Evolutionary conservation across 2,113 vertebrate genomes (phyloP).

Genomic region (Bothrops jararaca): DNA sequence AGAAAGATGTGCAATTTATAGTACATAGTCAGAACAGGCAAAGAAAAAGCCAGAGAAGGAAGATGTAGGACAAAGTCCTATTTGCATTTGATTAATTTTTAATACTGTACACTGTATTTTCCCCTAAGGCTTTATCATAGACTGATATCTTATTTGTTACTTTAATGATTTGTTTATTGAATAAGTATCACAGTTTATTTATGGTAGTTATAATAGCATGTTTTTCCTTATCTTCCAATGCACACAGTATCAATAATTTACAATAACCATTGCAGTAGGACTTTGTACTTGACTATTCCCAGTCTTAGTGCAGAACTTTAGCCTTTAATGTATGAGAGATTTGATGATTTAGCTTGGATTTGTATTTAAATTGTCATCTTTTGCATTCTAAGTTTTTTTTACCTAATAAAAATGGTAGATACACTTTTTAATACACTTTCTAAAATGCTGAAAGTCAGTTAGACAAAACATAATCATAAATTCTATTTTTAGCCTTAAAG

Average conservation of each 20-base stretch:
- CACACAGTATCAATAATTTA: not conserved
- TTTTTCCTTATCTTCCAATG: not conserved
- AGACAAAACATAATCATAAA: not conserved
- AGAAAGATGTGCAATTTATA: not conserved
- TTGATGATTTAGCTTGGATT: not conserved
- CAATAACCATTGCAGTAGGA: not conserved
- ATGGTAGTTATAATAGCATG: not conserved
- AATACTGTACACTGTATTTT: not conserved
- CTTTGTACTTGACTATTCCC: not conserved
- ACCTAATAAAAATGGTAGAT: not conserved
- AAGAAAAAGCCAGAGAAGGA: not conserved
- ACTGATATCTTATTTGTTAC: not conserved
- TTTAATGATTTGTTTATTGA: not conserved
- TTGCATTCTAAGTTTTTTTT: not conserved
- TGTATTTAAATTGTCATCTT: not conserved
- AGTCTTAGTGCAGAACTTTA: not conserved
- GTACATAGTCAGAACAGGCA: not conserved
- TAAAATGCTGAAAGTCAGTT: not conserved
- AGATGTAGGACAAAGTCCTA: not conserved
- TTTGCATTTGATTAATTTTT: not conserved
- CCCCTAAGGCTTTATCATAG: not conserved
- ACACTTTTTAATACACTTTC: not conserved
- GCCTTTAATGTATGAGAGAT: not conserved
- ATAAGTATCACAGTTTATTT: not conserved
- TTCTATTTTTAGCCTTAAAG: not conserved